Percentiles rank a stretch among this genome's conserved stretches.
phyloP scores from a whole-genome alignment of 2,797 vertebrate species.

The Sebastes iracundus region DNA sequence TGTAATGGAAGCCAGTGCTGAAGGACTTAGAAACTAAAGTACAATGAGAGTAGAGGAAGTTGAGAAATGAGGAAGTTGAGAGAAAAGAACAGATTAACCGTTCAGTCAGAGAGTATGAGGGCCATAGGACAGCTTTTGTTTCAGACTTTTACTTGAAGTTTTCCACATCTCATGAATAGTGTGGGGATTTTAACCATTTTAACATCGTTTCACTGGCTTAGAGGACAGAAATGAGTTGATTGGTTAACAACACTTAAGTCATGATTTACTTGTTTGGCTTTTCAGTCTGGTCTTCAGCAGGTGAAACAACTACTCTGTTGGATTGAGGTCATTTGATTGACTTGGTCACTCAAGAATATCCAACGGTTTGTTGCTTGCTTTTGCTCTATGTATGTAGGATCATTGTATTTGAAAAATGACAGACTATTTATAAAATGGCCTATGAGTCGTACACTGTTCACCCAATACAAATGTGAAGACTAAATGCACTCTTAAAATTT shows the following conservation, averaged over 20 bases:
- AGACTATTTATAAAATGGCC: background rate
- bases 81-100: background rate
- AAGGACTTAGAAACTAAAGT: constrained; percentile 25
- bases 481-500: background rate
- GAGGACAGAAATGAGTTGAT: background rate
- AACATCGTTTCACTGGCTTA: background rate
- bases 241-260: background rate
- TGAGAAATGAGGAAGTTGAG: background rate
- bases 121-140: background rate
- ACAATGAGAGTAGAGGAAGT: background rate
- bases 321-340: background rate
- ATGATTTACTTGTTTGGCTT: background rate
- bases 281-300: background rate
- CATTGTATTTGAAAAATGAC: background rate
- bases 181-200: background rate
- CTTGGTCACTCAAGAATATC: background rate
- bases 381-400: background rate
- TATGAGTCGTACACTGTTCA: background rate
- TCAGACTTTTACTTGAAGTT: background rate
- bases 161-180: background rate
- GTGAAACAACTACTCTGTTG: background rate
- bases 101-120: background rate
- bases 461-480: background rate
- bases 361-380: background rate
- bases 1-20: constrained; percentile 22